Base-by-base conservation (phyloP, 2,113 vertebrate species). In the Notarius lentiginosus region DNA sequence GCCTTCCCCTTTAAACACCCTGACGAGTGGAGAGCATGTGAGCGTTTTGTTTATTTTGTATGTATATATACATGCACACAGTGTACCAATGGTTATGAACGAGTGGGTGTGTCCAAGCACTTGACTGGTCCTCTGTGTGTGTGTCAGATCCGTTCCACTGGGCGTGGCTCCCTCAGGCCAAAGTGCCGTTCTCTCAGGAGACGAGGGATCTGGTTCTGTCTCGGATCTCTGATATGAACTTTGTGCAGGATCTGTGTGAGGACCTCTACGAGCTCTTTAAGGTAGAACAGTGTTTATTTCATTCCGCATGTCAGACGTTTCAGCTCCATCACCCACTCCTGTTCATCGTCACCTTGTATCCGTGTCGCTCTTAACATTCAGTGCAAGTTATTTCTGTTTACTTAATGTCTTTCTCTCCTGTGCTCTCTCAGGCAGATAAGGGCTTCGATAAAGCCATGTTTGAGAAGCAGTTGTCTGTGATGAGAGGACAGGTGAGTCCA, bases 1-100 rank as follows among this genome's bases (percentile, higher is more conserved):
- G 98, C 98, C 30, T 99, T 99, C 93, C 98, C 98, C 88, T 99
- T 99, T 89, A 99, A 99, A 90, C 98, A 99, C 93, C 98, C 98
- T 2, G 98, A 99, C 88, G 97, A 99, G 84, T 99, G 98, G 98
- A 96, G 98, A 93, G 93, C 96, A 17, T 97, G 97, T 97, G 91
- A 96, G 96, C 94, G 90, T 1, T 41, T 41, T 41, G 34, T 41
- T 41, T 34, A 34, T 41, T 41, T 41, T n/a, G n/a, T n/a, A n/a
- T n/a, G n/a, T 18, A 72, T 10, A 56, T n/a, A 68, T 58, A 83
- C 49, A 56, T 10, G 20, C 56, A 77, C 70, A 79, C 24, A 53
- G 34, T 2, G 34, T 41, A 41, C 34, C 34, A 41, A 41, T 41
- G 34, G 34, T 53, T 53, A 53, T 53, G 12, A 24, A 15, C 49